phyloP scores from a whole-genome alignment of 2,113 vertebrate species.

The Noturus placidus region DNA sequence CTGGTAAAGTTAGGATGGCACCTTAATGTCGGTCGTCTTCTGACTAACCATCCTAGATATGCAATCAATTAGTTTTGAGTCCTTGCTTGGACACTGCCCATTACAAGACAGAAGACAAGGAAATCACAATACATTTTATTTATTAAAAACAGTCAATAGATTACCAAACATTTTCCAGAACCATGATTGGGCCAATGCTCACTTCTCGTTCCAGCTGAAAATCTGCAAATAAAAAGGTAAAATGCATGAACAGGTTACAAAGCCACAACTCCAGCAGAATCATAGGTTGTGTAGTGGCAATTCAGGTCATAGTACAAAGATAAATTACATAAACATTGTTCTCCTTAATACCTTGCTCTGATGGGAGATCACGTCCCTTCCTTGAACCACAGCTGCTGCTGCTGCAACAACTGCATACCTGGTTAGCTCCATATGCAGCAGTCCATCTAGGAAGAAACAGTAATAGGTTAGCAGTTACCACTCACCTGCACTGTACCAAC shows the following conservation, averaged over 20 bases:
- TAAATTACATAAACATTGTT: neutral
- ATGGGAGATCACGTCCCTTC: neutral
- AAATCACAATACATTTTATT: neutral
- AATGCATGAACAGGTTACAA: neutral
- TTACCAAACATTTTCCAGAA: neutral
- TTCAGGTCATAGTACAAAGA: no score
- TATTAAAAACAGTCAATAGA: neutral
- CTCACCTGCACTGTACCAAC: no score
- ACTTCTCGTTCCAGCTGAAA: neutral
- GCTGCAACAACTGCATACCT: slow-evolving; percentile 47
- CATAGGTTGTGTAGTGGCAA: neutral
- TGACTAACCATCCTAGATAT: no score
- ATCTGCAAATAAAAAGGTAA: neutral
- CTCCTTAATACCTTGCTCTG: neutral
- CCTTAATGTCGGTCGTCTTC: no score
- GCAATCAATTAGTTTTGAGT: no score
- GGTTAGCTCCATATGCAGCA: slow-evolving; percentile 30
- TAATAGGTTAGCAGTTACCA: neutral
- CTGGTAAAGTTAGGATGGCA: no score
- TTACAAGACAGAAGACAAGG: neutral
- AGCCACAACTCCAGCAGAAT: no score
- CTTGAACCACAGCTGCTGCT: slow-evolving; percentile 18
- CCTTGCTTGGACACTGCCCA: no score
- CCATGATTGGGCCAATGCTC: neutral
- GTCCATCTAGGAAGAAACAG: slow-evolving; percentile 34